A percentile compares a stretch with the other conserved stretches of the same genome.
phyloP scores from a whole-genome alignment of 2,888 invertebrate species.

The Cantharis flavilabris region DNA sequence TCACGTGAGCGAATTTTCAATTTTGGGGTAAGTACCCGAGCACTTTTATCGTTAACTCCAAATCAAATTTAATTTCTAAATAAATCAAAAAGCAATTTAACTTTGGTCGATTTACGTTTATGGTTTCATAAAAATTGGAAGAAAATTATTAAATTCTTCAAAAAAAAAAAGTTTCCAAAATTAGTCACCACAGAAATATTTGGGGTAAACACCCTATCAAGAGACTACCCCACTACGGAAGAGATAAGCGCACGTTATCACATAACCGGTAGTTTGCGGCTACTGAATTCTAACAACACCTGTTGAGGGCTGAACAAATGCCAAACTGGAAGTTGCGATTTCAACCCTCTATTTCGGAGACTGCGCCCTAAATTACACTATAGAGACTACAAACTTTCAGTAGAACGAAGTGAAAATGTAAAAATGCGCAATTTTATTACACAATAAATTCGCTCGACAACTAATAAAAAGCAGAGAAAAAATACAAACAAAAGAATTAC shows the following conservation, averaged over 20 bases:
- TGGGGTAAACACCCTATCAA: neutral
- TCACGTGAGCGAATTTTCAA: neutral
- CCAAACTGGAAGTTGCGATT: conserved; percentile 19
- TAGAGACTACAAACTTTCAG: neutral
- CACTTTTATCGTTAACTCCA: neutral
- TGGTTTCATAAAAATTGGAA: neutral
- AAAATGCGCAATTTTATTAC: neutral
- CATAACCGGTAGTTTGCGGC: conserved; percentile 25
- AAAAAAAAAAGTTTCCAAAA: neutral
- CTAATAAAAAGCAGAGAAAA: neutral
- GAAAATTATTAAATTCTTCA: neutral
- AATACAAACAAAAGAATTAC: neutral
- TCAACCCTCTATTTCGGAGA: conserved; percentile 23
- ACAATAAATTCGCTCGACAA: neutral
- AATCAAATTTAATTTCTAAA: neutral
- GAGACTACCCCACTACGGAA: conserved; percentile 7
- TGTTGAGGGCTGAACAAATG: conserved; percentile 36
- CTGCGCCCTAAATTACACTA: conserved; percentile 21
- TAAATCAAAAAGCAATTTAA: neutral
- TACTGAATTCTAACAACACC: conserved; percentile 32
- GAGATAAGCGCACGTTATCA: conserved; percentile 17
- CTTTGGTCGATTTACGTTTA: neutral
- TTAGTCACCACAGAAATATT: neutral
- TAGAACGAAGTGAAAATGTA: neutral
- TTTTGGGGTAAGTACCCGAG: neutral